Percentiles rank a stretch among this genome's conserved stretches.
phyloP scores from a whole-genome alignment of 2,113 vertebrate species.

The Stigmatopora argus region DNA sequence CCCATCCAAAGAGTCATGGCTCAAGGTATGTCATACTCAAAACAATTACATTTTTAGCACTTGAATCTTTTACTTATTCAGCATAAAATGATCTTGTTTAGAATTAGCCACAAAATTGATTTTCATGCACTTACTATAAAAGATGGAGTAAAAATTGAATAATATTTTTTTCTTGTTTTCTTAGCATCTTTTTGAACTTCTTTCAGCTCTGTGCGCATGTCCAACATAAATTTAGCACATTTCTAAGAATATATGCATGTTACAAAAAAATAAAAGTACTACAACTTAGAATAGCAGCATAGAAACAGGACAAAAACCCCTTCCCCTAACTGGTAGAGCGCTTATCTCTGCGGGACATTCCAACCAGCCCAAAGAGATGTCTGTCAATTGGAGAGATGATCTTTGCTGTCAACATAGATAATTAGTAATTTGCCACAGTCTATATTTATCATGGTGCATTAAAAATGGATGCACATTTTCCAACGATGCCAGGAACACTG shows the following conservation, averaged over 20 bases:
- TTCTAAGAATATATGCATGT: slow-evolving; percentile 1
- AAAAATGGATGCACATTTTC: background rate
- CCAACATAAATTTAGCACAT: background rate
- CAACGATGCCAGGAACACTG: background rate
- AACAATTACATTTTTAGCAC: background rate
- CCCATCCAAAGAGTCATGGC: slow-evolving; percentile 32
- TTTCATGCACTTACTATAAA: background rate
- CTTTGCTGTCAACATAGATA: background rate
- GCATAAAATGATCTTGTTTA: background rate
- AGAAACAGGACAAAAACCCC: slow-evolving; percentile 29
- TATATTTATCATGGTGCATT: background rate
- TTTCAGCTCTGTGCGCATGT: background rate
- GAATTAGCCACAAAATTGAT: background rate
- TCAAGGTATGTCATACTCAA: slow-evolving; percentile 36
- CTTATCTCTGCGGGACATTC: background rate
- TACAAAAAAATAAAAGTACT: background rate
- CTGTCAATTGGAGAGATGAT: background rate
- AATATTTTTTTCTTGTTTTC: background rate
- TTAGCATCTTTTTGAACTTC: background rate
- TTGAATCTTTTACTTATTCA: background rate
- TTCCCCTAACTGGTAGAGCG: background rate
- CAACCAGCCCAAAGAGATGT: background rate
- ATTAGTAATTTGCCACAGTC: slow-evolving; percentile 3
- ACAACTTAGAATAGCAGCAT: slow-evolving; percentile 16
- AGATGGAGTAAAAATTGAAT: background rate